Percentiles rank a stretch among this genome's conserved stretches.
Conservation (phyloP, 35 echinoderm and acorn worm genomes). For the Stichopus chloronotus region DNA sequence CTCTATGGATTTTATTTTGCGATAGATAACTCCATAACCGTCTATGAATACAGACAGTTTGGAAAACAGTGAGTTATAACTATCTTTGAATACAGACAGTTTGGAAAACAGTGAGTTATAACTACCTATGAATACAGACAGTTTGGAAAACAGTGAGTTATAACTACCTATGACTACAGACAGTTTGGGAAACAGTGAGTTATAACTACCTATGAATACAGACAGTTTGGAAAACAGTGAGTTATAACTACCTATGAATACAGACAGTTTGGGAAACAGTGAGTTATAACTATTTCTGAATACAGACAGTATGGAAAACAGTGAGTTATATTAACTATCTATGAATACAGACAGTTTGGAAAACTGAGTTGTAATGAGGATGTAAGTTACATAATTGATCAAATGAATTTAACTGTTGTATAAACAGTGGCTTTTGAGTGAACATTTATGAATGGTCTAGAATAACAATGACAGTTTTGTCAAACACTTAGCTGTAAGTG, state of each 20-base stretch:
- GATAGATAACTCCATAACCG: slow-evolving; percentile 89
- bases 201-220: slow-evolving; percentile 83
- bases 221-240: background rate
- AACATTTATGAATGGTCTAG: background rate
- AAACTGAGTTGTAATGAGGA: slow-evolving; percentile 63
- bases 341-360: slow-evolving; percentile 98
- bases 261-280: no score
- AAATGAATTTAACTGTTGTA: background rate
- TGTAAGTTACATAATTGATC: background rate
- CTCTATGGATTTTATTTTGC: slow-evolving; percentile 97
- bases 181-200: slow-evolving; percentile 98
- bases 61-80: no score
- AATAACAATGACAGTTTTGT: no score
- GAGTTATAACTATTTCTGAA: no score
- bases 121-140: no score
- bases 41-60: slow-evolving; percentile 83
- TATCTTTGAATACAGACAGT: no score
- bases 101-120: no score
- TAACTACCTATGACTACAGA: slow-evolving; percentile 96
- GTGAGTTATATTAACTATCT: slow-evolving; percentile 94
- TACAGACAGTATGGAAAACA: no score
- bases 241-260: no score
- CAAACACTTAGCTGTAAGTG: no score
- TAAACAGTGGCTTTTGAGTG: background rate
- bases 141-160: no score